Percentiles rank a stretch among this genome's conserved stretches.
Conservation (phyloP, 2,797 vertebrate species). For the Lacerta viridis region DNA sequence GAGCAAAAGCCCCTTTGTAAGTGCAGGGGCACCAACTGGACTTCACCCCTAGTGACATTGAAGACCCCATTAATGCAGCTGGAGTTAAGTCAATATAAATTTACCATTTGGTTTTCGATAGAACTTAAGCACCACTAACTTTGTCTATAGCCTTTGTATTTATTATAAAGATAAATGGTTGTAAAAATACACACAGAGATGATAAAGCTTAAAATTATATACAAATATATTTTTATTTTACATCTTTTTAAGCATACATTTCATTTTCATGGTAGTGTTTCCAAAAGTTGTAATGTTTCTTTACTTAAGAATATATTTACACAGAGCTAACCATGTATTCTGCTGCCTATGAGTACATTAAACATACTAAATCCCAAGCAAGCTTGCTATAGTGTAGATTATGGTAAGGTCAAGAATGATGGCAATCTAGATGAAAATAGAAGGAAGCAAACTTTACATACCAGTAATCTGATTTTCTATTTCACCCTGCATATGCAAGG, state of each 20-base stretch:
- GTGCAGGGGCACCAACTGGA: not conserved
- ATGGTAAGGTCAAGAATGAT: not conserved
- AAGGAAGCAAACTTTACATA: conserved; percentile 67
- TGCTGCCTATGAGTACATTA: not conserved
- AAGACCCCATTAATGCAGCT: not conserved
- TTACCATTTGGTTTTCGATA: not conserved
- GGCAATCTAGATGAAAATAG: not conserved
- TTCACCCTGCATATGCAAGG: conserved; percentile 97
- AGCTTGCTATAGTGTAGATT: not conserved
- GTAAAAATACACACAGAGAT: not conserved
- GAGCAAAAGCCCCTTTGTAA: not conserved
- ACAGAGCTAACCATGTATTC: not conserved
- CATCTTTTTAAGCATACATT: not conserved
- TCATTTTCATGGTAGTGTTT: not conserved
- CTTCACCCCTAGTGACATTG: not conserved
- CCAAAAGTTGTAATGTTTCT: not conserved
- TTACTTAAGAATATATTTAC: conserved; percentile 12
- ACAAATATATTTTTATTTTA: not conserved
- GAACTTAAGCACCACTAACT: not conserved
- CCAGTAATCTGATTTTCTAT: conserved; percentile 99
- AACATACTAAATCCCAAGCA: not conserved
- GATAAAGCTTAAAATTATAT: not conserved
- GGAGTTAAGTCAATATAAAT: not conserved
- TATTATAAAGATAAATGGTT: not conserved
- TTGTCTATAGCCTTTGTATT: not conserved